Base-by-base conservation (phyloP, 2,797 vertebrate species). In the Pangasius djambal region DNA sequence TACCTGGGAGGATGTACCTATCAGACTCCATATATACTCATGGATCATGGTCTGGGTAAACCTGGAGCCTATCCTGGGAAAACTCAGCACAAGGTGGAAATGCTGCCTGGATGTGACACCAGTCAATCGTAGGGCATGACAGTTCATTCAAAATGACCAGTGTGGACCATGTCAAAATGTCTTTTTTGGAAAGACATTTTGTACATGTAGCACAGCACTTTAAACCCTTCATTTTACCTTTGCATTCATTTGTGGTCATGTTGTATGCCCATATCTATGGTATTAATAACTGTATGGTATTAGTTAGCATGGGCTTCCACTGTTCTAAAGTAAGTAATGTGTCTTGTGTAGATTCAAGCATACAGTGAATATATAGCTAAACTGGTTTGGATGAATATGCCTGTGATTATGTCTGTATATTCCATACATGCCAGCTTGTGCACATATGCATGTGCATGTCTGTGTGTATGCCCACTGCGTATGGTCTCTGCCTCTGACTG, bases 401-500 rank as follows among this genome's bases (percentile, higher is more conserved):
- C 88, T 89, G 87, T 89, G 82, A 18, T 88, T 87, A 90, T 22
- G 37, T 82, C 25, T 59, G 1, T 83, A 44, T 22, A 48, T 28
- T 88, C 82, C 65, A 67, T 89, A 70, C 18, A n/a, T 79, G 52
- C 18, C 50, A n/a, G 22, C 1, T 4, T 61, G 55, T 90, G 86
- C 44, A 83, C 87, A 77, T 88, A 86, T 85, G 77, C 85, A 48
- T 65, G 44, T 59, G 59, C 70, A 65, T 50, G 37, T 40, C n/a
- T 83, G 61, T n/a, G 61, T 87, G 88, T 87, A 87, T 90, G 86
- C 91, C 91, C 91, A 72, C 88, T 89, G 92, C 84, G 88, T 91
- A 89, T 89, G 89, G 92, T 89, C 92, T 89, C 88, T 91, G 93
- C 92, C 92, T 91, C 92, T 86, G 87, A 94, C 94, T 95, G 95